Conservation (phyloP, 2,797 vertebrate genomes). For the Trichosurus vulpecula region DNA sequence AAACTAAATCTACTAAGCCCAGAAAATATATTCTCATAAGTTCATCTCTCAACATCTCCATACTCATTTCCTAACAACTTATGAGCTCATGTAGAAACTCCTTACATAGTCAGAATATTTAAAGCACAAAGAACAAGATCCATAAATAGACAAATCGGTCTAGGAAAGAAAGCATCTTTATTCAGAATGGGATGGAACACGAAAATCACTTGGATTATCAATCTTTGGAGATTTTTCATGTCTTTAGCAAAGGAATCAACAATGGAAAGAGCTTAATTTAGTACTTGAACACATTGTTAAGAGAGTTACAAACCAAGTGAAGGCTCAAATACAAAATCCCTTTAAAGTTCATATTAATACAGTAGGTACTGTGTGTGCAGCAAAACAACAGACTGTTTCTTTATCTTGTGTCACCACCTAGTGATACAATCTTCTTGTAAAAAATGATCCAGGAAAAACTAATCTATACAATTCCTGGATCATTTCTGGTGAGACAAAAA, state of each 20-base stretch:
- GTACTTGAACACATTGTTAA: background rate
- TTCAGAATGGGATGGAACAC: background rate
- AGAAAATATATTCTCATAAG: background rate
- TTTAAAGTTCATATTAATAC: background rate
- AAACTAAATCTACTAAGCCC: background rate
- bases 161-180: background rate
- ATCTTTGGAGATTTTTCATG: background rate
- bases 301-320: background rate
- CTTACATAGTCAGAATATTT: background rate
- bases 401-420: background rate
- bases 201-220: conserved; percentile 32
- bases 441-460: background rate
- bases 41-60: background rate
- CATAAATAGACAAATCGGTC: background rate
- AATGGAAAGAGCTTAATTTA: background rate
- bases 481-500: background rate
- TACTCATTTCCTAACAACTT: background rate
- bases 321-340: background rate
- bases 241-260: background rate
- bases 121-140: background rate
- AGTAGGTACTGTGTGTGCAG: background rate
- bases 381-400: background rate
- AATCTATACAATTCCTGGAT: background rate
- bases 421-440: background rate
- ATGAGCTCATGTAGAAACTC: background rate